Conservation (phyloP, 2,888 invertebrate species). For the Thysanoteuthis rhombus region DNA sequence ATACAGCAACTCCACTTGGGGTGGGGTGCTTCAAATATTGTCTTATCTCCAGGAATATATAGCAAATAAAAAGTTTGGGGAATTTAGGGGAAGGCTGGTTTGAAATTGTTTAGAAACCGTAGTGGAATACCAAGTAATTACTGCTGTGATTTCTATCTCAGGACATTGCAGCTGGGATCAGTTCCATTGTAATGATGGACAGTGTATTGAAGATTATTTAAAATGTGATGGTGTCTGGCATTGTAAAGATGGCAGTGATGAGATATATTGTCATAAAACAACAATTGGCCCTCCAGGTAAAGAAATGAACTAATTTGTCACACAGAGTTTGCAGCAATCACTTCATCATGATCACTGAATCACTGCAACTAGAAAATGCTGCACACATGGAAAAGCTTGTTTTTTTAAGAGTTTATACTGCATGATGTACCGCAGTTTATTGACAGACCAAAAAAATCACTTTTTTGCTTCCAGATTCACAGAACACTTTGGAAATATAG, state of each 20-base stretch:
- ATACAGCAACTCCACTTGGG: no score
- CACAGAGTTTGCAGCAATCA: background rate
- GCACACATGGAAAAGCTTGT: background rate
- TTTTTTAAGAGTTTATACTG: background rate
- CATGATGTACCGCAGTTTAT: background rate
- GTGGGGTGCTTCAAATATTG: no score
- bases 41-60: no score
- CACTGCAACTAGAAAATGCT: background rate
- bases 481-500: no score
- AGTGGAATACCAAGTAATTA: background rate
- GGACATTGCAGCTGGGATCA: background rate
- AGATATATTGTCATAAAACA: background rate
- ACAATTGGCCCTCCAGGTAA: conserved; percentile 1
- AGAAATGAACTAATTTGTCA: background rate
- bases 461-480: no score
- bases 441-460: no score
- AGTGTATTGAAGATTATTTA: conserved; percentile 18
- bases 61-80: no score
- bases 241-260: conserved; percentile 24
- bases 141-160: background rate
- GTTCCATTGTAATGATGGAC: conserved; percentile 19
- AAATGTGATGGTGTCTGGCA: conserved; percentile 22
- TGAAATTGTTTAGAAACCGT: background rate
- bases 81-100: background rate
- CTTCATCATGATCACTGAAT: background rate